Evolutionary conservation across 2,888 invertebrate species (phyloP), one percentile per base, ranked within the genome.

Genomic region (Autographa pulchrina): DNA sequence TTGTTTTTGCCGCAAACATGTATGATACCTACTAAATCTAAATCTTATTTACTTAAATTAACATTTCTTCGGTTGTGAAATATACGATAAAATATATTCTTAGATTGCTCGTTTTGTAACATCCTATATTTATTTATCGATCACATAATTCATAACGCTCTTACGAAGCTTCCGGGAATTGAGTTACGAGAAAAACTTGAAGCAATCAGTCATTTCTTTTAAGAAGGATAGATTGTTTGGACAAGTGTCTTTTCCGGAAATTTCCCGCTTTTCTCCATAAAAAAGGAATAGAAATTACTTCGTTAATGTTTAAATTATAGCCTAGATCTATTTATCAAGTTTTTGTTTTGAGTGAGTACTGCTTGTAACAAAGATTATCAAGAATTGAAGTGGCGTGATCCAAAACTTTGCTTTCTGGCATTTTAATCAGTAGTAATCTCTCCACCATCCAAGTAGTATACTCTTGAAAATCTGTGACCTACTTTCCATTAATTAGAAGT

Each of bases 401-500:
- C 35, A 35, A 35, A 8, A 35, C 35, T 11, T 11, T 8, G 11
- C 11, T 38, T 38, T 38, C 11, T 0, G 8, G 35, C 5, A 35
- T 35, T 35, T 35, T 35, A 2, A 6, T 35, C 35, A 35, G 35
- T 35, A 25, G 25, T 20, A 11, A 5, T 54, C 4, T 35, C 35
- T 35, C 35, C 9, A 54, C 9, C n/a, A 54, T 20, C 35, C 56
- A 48, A 52, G 58, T 41, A 56, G 52, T 7, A 68, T 38, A 13
- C 4, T 41, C 16, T 35, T 38, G 32, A 58, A 65, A 76, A 69
- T 64, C 70, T 65, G 54, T 72, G 54, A 70, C 76, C 65, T 65
- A 64, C 68, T 80, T 82, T 25, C 41, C 65, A 72, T 75, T 69
- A 68, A 61, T 80, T 72, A 20, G 38, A 67, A 74, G 63, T 78